Evolutionary conservation across 2,888 invertebrate species (phyloP), one percentile per base, ranked within the genome.

Genomic region (Drosophila yooni): DNA sequence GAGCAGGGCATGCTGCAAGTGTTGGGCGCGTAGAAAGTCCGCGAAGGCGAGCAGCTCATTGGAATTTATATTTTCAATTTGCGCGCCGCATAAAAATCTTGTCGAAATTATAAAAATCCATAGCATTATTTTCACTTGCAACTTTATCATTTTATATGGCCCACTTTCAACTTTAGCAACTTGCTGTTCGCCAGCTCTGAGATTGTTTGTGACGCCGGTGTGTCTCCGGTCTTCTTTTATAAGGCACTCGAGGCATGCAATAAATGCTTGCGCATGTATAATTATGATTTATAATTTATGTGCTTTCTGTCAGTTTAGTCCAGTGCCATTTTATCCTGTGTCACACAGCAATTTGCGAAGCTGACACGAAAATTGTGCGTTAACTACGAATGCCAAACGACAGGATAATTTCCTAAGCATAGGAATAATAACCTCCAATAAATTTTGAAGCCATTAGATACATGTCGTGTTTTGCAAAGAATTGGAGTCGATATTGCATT

Each of bases 31-130:
- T 61, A 92, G 75, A 79, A 92, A 91, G 81, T 90, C 87, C 62
- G 81, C 75, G 76, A 92, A 91, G 64, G 88, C 88, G 29, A 73
- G 83, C 67, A 88, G 72, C 73, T 87, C 86, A 76, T 86, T 86
- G 79, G 76, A 78, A 81, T 90, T 87, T 90, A 87, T 90, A 82
- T 59, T 81, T 87, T 87, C 90, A 88, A 90, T 90, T 85, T 85
- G 77, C 73, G 57, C 63, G 58, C 58, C 75, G 73, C 81, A 74
- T 75, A 79, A 78, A 79, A 82, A 68, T 75, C 66, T 73, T 78
- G 72, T 63, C 66, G 53, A 86, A 83, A 87, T 86, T 87, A 88
- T 76, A 70, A 88, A 76, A 78, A 74, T 73, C 89, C 87, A 81
- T 70, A 75, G 79, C 86, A 88, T 88, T 83, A 86, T 81, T 87